A percentile compares a stretch with the other conserved stretches of the same genome.
Evolutionary conservation across 2,113 vertebrate species (phyloP).

Genomic region (Coptodon bakossiorum): DNA sequence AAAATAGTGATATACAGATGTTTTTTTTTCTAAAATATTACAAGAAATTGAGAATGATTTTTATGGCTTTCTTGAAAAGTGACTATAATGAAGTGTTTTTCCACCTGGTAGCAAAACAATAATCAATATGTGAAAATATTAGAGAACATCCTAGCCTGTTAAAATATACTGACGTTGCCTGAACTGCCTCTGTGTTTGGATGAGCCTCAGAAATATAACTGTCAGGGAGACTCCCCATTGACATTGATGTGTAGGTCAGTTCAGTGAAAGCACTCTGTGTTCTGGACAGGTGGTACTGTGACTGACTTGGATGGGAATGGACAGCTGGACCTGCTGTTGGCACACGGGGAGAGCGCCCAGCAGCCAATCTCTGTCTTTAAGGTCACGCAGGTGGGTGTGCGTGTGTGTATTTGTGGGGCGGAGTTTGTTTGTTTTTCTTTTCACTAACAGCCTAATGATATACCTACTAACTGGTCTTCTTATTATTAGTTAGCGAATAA

Average conservation of each 20-base stretch:
- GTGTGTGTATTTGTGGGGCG: neutral
- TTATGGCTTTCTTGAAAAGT: neutral
- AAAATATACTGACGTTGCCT: neutral
- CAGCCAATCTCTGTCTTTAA: constrained; percentile 89
- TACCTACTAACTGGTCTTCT: neutral
- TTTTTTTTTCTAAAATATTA: neutral
- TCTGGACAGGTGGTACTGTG: constrained; percentile 79
- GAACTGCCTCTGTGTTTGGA: neutral
- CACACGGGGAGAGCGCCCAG: constrained; percentile 85
- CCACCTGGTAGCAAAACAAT: neutral
- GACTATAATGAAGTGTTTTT: neutral
- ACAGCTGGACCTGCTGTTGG: constrained; percentile 86
- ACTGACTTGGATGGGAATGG: constrained; percentile 90
- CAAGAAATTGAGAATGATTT: accelerated
- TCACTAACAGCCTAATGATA: neutral
- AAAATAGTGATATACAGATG: accelerated
- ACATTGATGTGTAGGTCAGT: neutral
- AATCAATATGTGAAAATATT: neutral
- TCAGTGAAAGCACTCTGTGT: neutral
- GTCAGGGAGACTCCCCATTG: neutral
- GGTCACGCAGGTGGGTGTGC: constrained; percentile 77
- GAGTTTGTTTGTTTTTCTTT: neutral
- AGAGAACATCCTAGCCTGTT: neutral
- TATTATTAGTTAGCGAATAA: neutral
- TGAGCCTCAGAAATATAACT: neutral